Evolutionary conservation across 2,888 invertebrate species (phyloP).

Genomic region (Rhorus exstirpatorius): DNA sequence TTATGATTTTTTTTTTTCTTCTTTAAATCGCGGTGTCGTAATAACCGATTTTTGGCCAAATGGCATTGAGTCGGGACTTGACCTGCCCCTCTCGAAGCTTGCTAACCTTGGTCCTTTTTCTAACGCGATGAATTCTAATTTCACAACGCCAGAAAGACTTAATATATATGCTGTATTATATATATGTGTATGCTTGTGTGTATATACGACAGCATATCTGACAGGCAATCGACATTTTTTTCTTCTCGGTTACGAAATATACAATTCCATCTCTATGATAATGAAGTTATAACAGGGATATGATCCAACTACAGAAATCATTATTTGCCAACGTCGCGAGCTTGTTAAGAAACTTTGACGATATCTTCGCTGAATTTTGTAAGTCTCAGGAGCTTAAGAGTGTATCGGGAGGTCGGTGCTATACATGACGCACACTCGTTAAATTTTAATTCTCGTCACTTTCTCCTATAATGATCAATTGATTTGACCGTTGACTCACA

Average conservation of each 20-base stretch:
- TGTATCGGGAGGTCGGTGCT: too few species aligned
- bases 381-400: too few species aligned
- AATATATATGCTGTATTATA: slow-evolving; percentile 3
- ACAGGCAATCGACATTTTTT: slow-evolving; percentile 22
- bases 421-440: too few species aligned
- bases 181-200: slow-evolving; percentile 1
- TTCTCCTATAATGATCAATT: too few species aligned
- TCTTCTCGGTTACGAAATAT: slow-evolving; percentile 33
- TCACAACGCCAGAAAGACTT: slow-evolving; percentile 51
- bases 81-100: slow-evolving; percentile 63
- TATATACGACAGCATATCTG: neutral
- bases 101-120: slow-evolving; percentile 52
- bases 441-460: too few species aligned
- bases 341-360: too few species aligned
- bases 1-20: slow-evolving; percentile 22
- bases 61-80: slow-evolving; percentile 67
- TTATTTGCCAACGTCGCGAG: too few species aligned
- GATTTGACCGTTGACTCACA: too few species aligned
- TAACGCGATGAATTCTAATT: slow-evolving; percentile 53
- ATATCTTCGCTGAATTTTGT: too few species aligned
- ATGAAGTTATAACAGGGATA: neutral
- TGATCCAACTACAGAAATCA: neutral
- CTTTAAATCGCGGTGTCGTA: slow-evolving; percentile 35
- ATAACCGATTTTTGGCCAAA: slow-evolving; percentile 52
- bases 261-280: slow-evolving; percentile 14